These are phyloP conservation scores for Platysternon megacephalum DNA, from an alignment of 2,113 vertebrate genomes.

Conservation along the genomic window DNA sequence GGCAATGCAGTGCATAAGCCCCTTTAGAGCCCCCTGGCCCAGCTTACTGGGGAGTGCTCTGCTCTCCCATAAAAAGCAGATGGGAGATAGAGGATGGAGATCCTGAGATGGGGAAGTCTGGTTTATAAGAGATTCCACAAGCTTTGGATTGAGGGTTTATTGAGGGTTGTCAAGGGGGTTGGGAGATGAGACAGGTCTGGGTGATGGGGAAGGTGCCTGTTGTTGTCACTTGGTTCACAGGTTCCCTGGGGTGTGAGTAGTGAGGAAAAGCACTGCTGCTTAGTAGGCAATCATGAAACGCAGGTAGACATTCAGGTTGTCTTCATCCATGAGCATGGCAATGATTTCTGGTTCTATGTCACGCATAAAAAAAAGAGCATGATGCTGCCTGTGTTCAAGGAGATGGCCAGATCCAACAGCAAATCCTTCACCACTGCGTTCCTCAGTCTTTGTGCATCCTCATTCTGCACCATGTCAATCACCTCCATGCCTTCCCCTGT, in stretches of 20 bases:
- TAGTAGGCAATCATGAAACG: slow-evolving; percentile 49
- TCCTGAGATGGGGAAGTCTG: neutral
- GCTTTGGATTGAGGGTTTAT: slow-evolving; percentile 4
- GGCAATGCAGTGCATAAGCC: neutral
- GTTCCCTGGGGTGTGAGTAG: neutral
- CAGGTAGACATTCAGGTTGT: slow-evolving; percentile 34
- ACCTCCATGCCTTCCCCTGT: slow-evolving; percentile 72
- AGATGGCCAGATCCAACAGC: slow-evolving; percentile 42
- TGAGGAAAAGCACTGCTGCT: neutral
- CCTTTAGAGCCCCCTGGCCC: too few species aligned
- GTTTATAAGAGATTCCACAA: neutral
- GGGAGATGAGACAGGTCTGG: neutral
- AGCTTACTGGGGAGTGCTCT: neutral
- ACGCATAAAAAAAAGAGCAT: slow-evolving; percentile 63
- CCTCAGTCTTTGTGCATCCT: neutral
- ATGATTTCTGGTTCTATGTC: slow-evolving; percentile 31
- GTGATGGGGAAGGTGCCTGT: neutral
- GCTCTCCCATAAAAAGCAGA: neutral
- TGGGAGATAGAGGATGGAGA: neutral
- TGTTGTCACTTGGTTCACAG: neutral
- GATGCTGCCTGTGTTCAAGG: slow-evolving; percentile 30
- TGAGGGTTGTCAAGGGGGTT: neutral
- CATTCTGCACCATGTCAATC: slow-evolving; percentile 68
- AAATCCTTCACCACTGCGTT: neutral
- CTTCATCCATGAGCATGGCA: slow-evolving; percentile 21